Percentiles rank a stretch among this genome's conserved stretches.
Evolutionary conservation across 2,797 vertebrate species (phyloP).

Genomic region (Neomorphus geoffroyi): DNA sequence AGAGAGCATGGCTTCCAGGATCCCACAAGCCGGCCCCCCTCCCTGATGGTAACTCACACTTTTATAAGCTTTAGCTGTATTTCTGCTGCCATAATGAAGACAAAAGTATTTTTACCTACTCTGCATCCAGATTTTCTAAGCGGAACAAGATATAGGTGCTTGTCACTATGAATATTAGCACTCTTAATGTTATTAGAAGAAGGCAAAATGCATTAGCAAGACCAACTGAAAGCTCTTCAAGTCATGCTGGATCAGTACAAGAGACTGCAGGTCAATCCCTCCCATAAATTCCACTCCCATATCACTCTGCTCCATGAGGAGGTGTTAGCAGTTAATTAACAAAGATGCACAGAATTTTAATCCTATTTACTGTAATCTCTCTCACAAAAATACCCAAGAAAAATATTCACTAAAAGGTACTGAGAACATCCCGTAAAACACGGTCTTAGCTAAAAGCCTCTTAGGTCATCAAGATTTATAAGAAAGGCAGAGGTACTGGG

Average conservation of each 20-base stretch:
- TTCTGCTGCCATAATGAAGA: neutral
- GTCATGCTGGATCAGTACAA: neutral
- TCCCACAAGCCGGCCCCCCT: neutral
- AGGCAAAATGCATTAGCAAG: neutral
- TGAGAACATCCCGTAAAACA: neutral
- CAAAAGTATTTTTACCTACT: neutral
- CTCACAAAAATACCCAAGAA: neutral
- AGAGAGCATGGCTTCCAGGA: neutral
- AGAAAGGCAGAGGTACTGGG: neutral
- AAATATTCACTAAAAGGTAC: neutral
- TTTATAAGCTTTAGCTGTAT: neutral
- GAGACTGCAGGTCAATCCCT: neutral
- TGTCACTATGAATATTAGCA: neutral
- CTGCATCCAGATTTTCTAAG: neutral
- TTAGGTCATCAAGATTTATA: neutral
- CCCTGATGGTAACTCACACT: accelerated
- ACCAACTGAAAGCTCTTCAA: neutral
- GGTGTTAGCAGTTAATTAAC: neutral
- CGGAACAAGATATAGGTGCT: neutral
- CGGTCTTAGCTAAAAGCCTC: neutral
- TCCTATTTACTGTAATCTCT: neutral
- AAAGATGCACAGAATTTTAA: neutral
- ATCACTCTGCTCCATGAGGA: neutral
- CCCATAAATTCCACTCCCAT: neutral
- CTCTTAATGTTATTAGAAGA: neutral